phyloP scores from a whole-genome alignment of 2,888 invertebrate species.

The Plemyria rubiginata region DNA sequence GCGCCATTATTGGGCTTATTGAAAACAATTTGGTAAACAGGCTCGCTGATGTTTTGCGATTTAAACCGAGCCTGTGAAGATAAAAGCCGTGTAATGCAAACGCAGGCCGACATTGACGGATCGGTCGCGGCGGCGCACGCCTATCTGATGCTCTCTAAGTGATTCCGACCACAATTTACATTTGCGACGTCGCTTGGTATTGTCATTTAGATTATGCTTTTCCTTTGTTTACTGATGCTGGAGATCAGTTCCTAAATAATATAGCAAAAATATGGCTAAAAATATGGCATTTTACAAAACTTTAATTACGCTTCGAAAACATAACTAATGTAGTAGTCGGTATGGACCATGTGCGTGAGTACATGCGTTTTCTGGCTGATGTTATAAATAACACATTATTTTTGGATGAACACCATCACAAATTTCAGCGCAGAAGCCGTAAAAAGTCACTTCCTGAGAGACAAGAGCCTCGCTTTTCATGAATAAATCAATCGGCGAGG shows the following conservation, averaged over 20 bases:
- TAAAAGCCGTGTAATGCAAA: slow-evolving; percentile 83
- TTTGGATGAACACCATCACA: slow-evolving; percentile 81
- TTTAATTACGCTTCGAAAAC: slow-evolving; percentile 19
- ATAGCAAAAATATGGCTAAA: no score
- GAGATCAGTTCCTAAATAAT: slow-evolving; percentile 16
- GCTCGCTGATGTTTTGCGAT: slow-evolving; percentile 78
- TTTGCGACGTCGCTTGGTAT: slow-evolving; percentile 76
- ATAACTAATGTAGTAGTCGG: background rate
- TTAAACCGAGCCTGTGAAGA: slow-evolving; percentile 74
- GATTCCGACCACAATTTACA: slow-evolving; percentile 81
- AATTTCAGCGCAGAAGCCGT: slow-evolving; percentile 75
- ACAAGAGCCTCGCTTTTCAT: slow-evolving; percentile 72
- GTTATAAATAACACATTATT: slow-evolving; percentile 81
- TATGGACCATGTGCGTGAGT: slow-evolving; percentile 1
- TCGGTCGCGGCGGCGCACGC: slow-evolving; percentile 77
- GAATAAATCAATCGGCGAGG: slow-evolving; percentile 82
- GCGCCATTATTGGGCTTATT: slow-evolving; percentile 78
- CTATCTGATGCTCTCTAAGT: slow-evolving; percentile 83
- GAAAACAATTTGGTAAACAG: slow-evolving; percentile 84
- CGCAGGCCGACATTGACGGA: slow-evolving; percentile 81
- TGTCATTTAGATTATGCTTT: slow-evolving; percentile 72
- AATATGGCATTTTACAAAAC: slow-evolving; percentile 27
- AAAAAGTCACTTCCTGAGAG: slow-evolving; percentile 82
- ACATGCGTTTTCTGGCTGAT: slow-evolving; percentile 47
- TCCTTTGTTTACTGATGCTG: slow-evolving; percentile 63